Percentiles rank a stretch among this genome's conserved stretches.
These are phyloP conservation scores for Sander lucioperca DNA, from an alignment of 2,113 vertebrate genomes.

Conservation along the genomic window DNA sequence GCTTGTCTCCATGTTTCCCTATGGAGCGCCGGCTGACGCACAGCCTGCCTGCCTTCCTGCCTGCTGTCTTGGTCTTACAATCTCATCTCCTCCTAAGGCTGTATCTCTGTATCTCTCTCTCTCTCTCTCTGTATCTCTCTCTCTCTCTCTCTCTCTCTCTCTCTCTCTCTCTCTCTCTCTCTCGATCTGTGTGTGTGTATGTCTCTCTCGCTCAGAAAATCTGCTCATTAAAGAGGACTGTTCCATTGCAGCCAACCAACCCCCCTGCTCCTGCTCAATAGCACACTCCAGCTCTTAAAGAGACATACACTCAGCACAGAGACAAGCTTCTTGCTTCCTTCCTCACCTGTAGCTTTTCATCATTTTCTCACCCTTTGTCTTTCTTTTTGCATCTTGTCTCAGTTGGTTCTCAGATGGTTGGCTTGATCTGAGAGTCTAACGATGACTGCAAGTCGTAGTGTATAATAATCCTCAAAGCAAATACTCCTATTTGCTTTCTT, in stretches of 20 bases:
- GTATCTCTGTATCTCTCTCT: conserved; percentile 53
- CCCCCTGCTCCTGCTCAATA: conserved; percentile 53
- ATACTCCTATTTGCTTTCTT: background rate
- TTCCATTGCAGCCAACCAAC: conserved; percentile 75
- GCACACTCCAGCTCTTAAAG: conserved; percentile 80
- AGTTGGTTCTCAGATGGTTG: background rate
- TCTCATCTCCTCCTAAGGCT: conserved; percentile 65
- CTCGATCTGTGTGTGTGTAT: conserved; percentile 17
- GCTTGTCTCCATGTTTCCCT: conserved; percentile 73
- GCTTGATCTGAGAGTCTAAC: background rate
- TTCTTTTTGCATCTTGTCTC: background rate
- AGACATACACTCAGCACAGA: conserved; percentile 45
- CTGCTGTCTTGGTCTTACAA: conserved; percentile 65
- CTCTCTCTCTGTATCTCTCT: conserved; percentile 49
- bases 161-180: conserved; percentile 50
- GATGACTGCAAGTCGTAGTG: background rate
- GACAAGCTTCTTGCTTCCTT: background rate
- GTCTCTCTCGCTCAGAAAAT: conserved; percentile 66
- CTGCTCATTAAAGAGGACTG: conserved; percentile 81
- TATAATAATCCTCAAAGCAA: too few species aligned
- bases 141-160: conserved; percentile 48
- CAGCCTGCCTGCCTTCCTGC: conserved; percentile 58
- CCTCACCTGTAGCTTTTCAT: conserved; percentile 65
- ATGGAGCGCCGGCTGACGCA: conserved; percentile 73
- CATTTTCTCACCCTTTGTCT: conserved; percentile 5